Conservation (phyloP, 1,140 invertebrate genomes). For the Eupristina koningsbergeri region DNA sequence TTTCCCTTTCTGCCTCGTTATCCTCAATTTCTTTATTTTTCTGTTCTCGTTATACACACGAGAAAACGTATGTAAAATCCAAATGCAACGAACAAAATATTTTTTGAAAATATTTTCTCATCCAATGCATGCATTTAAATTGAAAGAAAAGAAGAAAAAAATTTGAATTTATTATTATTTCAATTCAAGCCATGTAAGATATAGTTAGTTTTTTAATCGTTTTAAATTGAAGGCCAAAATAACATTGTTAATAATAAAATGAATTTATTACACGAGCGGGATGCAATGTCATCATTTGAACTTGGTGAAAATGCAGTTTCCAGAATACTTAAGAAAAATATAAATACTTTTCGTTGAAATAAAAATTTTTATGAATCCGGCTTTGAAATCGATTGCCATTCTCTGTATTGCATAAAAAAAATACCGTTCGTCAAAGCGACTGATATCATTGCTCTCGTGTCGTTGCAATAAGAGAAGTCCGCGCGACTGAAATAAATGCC, state of each 20-base stretch:
- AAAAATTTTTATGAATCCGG: background rate
- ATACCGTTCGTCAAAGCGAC: background rate
- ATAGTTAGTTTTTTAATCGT: background rate
- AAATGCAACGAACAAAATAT: background rate
- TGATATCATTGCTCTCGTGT: background rate
- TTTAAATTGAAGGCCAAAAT: background rate
- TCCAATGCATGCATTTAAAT: too few relatives aligned
- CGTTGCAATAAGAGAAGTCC: background rate
- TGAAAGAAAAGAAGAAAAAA: too few relatives aligned
- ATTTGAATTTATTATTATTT: too few relatives aligned
- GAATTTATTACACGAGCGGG: background rate
- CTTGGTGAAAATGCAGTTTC: background rate
- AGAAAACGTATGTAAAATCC: background rate
- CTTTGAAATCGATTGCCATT: background rate
- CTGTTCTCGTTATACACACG: background rate
- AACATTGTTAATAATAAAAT: background rate
- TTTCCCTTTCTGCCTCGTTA: background rate
- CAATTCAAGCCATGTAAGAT: too few relatives aligned
- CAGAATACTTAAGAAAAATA: background rate
- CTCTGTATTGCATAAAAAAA: background rate
- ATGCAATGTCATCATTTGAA: background rate
- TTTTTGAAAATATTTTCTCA: background rate
- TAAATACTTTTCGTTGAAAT: background rate
- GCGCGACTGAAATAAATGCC: too few relatives aligned
- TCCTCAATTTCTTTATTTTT: background rate